phyloP scores from a whole-genome alignment of 2,113 vertebrate species.

The Acrocephalus arundinaceus region DNA sequence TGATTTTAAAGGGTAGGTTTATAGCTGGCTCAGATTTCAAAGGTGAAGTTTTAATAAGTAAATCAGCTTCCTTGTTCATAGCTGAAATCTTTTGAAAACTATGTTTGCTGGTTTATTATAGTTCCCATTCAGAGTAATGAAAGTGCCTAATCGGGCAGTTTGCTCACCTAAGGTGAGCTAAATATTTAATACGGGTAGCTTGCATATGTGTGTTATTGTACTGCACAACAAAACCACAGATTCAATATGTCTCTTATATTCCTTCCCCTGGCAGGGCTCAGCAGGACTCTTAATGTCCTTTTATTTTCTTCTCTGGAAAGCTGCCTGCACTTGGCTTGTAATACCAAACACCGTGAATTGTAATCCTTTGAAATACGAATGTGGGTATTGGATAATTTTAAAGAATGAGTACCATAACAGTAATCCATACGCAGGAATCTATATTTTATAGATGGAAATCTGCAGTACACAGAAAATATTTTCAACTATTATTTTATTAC shows the following conservation, averaged over 20 bases:
- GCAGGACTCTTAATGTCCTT: neutral
- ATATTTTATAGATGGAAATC: neutral
- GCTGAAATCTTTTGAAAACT: neutral
- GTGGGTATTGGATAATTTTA: neutral
- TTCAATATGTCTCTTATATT: neutral
- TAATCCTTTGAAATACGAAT: neutral
- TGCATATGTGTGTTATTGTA: neutral
- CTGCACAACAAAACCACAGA: neutral
- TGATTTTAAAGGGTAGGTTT: neutral
- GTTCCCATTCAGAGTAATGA: neutral
- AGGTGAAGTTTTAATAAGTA: neutral
- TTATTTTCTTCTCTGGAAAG: conserved; percentile 19
- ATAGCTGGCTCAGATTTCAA: neutral
- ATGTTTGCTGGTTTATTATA: neutral
- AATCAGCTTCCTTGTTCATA: neutral
- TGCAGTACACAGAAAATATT: neutral
- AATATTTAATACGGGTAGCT: neutral
- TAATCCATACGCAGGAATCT: neutral
- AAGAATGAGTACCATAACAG: neutral
- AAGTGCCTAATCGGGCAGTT: neutral
- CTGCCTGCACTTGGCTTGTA: neutral
- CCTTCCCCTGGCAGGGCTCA: neutral
- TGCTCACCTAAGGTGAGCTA: neutral
- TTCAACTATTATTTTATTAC: neutral
- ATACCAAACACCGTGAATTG: neutral